These are phyloP conservation scores for Virgularia gustaviana DNA, from an alignment of 92 coral and sea anemone species.

Conservation along the genomic window DNA sequence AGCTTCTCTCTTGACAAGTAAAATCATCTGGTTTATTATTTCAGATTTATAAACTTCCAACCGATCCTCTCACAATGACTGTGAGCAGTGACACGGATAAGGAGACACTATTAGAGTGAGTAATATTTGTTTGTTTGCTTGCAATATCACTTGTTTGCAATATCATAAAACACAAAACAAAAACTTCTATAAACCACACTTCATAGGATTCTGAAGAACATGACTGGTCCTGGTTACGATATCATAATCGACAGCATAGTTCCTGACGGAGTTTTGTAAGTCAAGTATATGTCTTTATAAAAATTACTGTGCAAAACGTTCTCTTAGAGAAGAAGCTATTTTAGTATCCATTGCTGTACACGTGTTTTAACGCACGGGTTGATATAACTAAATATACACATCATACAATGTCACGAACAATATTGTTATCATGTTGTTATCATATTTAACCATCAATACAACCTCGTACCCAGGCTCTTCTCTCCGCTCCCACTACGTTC, in stretches of 20 bases:
- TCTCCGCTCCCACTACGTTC: too few species aligned
- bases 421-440: too few species aligned
- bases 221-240: conserved; percentile 26
- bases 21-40: not conserved
- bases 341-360: too few species aligned
- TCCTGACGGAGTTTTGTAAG: conserved; percentile 12
- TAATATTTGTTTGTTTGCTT: not conserved
- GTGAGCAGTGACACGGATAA: conserved; percentile 14
- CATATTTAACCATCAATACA: too few species aligned
- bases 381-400: too few species aligned
- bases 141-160: not conserved
- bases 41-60: conserved; percentile 1
- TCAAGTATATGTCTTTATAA: too few species aligned
- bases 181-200: not conserved
- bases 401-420: too few species aligned
- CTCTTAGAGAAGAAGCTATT: too few species aligned
- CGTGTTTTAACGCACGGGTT: too few species aligned
- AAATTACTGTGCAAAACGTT: too few species aligned
- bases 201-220: conserved; percentile 16
- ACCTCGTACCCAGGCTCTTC: too few species aligned
- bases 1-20: too few species aligned
- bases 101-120: not conserved
- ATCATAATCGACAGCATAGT: conserved; percentile 4
- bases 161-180: not conserved
- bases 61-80: not conserved